These are phyloP conservation scores for Notothenia coriiceps DNA, from an alignment of 2,113 vertebrate genomes.

Conservation along the genomic window DNA sequence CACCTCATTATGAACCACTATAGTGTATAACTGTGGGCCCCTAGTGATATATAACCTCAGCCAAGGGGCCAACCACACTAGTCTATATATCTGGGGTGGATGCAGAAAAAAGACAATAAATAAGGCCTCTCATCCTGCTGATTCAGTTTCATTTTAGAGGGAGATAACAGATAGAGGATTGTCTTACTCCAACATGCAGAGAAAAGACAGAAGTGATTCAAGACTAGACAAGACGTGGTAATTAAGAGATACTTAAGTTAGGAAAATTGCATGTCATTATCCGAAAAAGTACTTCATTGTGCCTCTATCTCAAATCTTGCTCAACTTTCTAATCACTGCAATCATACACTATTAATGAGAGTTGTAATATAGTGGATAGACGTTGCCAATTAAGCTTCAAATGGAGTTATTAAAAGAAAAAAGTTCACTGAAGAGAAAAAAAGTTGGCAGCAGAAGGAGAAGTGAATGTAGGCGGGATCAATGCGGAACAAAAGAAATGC, in stretches of 20 bases:
- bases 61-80: slow-evolving; percentile 38
- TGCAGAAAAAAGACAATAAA: slow-evolving; percentile 38
- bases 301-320: neutral
- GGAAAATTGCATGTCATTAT: neutral
- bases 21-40: slow-evolving; percentile 65
- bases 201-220: neutral
- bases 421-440: slow-evolving; percentile 36
- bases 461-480: slow-evolving; percentile 71
- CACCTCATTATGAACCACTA: slow-evolving; percentile 66
- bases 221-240: neutral
- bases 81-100: slow-evolving; percentile 22
- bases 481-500: slow-evolving; percentile 78
- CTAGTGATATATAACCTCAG: slow-evolving; percentile 76
- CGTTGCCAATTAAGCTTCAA: neutral
- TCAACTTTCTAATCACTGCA: neutral
- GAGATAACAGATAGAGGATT: slow-evolving; percentile 44
- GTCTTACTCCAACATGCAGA: slow-evolving; percentile 21
- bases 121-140: slow-evolving; percentile 19
- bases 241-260: neutral
- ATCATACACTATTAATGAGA: neutral
- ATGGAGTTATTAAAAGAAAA: neutral
- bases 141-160: slow-evolving; percentile 26
- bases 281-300: neutral
- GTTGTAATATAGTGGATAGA: neutral
- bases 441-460: slow-evolving; percentile 15